Base-by-base conservation (phyloP, 2,888 invertebrate genomes). In the Synergus gifuensis region DNA sequence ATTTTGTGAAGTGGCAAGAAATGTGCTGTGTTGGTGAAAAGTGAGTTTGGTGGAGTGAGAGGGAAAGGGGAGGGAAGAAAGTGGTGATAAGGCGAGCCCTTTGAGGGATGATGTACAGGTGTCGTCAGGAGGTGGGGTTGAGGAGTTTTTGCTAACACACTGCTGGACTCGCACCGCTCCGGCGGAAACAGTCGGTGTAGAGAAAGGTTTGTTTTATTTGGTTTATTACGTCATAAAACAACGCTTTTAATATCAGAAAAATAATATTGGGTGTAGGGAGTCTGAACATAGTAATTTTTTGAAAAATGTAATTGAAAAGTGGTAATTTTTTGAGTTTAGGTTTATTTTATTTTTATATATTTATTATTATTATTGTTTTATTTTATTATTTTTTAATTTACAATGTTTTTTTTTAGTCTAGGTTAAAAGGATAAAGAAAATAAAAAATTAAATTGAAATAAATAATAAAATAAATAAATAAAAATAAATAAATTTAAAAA, bases 41-140 rank as follows among this genome's bases (percentile, higher is more conserved):
- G 73, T 73, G 73, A 54, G 36, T 44, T 73, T 28, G 16, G 49
- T 49, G 73, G 1, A 22, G 18, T 3, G 7, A 62, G 36, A 16
- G 44, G 4, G 16, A 16, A 18, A 11, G 42, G 64, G 18, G 14
- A 40, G n/a, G n/a, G 49, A 46, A 12, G 36, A 63, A 62, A 67
- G 54, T 42, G 58, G 58, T 64, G 60, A 76, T 28, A 66, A 28
- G 67, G 40, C 46, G n/a, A 60, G 42, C 67, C 42, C 28, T 63
- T 14, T 63, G 16, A 54, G 77, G 76, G 73, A 80, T 77, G 79
- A 28, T 80, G 79, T 42, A 64, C 79, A 79, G 77, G 77, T 76
- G 79, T 79, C 60, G 46, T 42, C 36, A 44, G 64, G 42, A 60
- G 60, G 76, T 58, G 76, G 77, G 77, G 46, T 58, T 63, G 44